Evolutionary conservation across 2,888 invertebrate genomes (phyloP).

Genomic region (Leptinotarsa peninsularis): DNA sequence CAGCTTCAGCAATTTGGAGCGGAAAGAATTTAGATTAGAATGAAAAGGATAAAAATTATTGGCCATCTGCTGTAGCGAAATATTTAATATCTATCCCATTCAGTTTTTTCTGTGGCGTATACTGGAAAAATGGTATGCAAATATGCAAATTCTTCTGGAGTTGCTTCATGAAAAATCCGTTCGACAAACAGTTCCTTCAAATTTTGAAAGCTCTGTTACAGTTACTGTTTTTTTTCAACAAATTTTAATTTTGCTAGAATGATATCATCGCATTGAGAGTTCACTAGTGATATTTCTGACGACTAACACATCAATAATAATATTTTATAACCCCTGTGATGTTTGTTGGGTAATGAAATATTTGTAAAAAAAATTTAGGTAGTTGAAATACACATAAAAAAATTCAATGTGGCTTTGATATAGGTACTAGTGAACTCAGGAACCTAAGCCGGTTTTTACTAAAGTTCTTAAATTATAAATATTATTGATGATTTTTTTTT

Average conservation of each 20-base stretch:
- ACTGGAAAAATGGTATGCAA: conserved; percentile 3
- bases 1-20: neutral
- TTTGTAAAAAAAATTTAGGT: too few species aligned
- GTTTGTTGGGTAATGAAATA: too few species aligned
- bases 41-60: neutral
- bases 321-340: too few species aligned
- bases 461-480: too few species aligned
- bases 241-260: neutral
- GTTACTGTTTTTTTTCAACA: neutral
- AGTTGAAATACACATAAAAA: too few species aligned
- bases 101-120: neutral
- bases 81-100: neutral
- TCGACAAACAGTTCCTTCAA: neutral
- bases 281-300: too few species aligned
- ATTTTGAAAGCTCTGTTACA: neutral
- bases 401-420: too few species aligned
- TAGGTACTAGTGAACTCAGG: too few species aligned
- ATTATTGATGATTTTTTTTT: too few species aligned
- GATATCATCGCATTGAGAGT: too few species aligned
- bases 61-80: neutral
- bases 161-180: neutral
- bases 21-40: neutral
- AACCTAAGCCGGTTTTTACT: too few species aligned
- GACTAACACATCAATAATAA: too few species aligned
- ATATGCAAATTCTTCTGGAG: neutral